phyloP scores from a whole-genome alignment of 2,797 vertebrate genomes.

The Brachyrhaphis roseni region DNA sequence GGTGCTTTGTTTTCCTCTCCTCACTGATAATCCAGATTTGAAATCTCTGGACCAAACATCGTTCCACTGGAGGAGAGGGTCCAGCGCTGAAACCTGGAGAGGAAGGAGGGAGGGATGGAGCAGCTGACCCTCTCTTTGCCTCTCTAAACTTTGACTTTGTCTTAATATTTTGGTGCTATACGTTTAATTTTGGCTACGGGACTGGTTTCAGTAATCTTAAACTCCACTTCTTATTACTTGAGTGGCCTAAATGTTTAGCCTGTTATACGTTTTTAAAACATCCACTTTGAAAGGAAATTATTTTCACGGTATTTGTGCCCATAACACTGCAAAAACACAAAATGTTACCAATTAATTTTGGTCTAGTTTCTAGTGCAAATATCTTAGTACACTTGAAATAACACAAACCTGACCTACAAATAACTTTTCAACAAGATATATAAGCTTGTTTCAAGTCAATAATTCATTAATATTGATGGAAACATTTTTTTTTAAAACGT shows the following conservation, averaged over 20 bases:
- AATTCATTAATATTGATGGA: no score
- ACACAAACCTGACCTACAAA: no score
- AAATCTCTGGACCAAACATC: conserved; percentile 33
- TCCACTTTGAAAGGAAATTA: conserved; percentile 53
- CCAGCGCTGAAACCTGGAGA: conserved; percentile 58
- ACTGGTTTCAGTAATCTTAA: conserved; percentile 56
- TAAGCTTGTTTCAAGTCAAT: no score
- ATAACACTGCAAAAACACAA: conserved; percentile 4
- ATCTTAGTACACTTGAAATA: no score
- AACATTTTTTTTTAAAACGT: no score
- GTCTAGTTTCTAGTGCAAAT: no score
- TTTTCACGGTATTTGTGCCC: conserved; percentile 42
- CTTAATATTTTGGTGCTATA: conserved; percentile 77
- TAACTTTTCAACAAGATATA: no score
- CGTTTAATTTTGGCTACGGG: conserved; percentile 64
- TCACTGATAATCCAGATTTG: conserved; percentile 34
- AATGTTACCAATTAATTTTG: no score
- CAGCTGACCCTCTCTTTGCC: conserved; percentile 31
- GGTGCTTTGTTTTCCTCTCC: conserved; percentile 18
- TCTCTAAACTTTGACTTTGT: conserved; percentile 47
- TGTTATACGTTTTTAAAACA: conserved; percentile 25
- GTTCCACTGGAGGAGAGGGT: conserved; percentile 69
- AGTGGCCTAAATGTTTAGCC: conserved; percentile 28
- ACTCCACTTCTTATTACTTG: conserved; percentile 37
- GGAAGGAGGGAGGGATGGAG: conserved; percentile 44